These are phyloP conservation scores for Blera fallax DNA, from an alignment of 2,888 invertebrate species.

Conservation along the genomic window DNA sequence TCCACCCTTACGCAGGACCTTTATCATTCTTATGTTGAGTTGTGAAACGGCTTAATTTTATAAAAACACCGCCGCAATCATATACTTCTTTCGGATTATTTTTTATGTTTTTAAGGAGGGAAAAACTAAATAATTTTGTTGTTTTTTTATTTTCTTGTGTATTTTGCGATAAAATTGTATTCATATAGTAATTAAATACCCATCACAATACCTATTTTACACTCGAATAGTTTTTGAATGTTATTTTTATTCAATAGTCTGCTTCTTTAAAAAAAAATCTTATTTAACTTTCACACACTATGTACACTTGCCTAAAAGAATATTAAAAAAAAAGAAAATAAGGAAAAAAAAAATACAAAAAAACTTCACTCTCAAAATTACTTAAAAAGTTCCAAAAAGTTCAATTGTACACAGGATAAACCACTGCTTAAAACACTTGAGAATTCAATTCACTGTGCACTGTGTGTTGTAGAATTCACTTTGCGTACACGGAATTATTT, in stretches of 20 bases:
- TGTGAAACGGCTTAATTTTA: constrained; percentile 3
- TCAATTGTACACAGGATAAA: constrained; percentile 6
- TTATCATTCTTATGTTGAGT: constrained; percentile 10
- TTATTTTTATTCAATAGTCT: background rate
- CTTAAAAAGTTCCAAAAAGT: constrained; percentile 5
- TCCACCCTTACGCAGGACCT: constrained; percentile 10
- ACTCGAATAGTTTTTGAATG: background rate
- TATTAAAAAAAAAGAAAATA: background rate
- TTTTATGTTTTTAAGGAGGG: background rate
- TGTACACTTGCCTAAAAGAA: background rate
- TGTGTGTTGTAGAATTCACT: constrained; percentile 11
- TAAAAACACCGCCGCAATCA: constrained; percentile 13
- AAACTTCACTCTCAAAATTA: background rate
- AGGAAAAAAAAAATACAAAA: background rate
- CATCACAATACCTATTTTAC: constrained; percentile 7
- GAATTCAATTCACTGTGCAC: background rate
- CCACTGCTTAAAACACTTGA: constrained; percentile 2
- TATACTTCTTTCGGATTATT: background rate
- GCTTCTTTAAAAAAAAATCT: background rate
- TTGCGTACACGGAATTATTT: background rate
- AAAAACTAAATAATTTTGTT: background rate
- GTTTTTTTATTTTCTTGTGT: constrained; percentile 1
- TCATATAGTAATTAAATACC: no score
- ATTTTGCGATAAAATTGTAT: background rate
- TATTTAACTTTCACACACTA: background rate